These are phyloP conservation scores for Drosophila lacteicornis DNA, from an alignment of 1,140 invertebrate genomes.

Conservation along the genomic window DNA sequence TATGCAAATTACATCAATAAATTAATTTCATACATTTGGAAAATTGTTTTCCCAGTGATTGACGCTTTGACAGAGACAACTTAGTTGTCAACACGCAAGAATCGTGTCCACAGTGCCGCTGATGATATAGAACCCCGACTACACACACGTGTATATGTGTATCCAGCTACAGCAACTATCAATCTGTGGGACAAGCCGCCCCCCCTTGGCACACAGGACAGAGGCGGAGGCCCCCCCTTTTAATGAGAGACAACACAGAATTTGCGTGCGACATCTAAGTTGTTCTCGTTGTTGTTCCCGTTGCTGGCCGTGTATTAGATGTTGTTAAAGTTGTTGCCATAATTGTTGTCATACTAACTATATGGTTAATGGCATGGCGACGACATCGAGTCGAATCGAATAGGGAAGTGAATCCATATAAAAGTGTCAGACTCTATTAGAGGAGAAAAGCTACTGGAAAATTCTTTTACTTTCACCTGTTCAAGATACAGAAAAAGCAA, in stretches of 20 bases:
- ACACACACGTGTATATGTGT: neutral
- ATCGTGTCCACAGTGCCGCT: slow-evolving; percentile 55
- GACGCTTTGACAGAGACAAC: slow-evolving; percentile 73
- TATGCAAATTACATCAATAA: slow-evolving; percentile 27
- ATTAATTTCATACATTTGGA: slow-evolving; percentile 23
- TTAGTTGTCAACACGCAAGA: slow-evolving; percentile 77
- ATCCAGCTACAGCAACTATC: slow-evolving; percentile 44
- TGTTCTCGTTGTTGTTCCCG: slow-evolving; percentile 43
- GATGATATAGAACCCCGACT: slow-evolving; percentile 17
- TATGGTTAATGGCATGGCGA: slow-evolving; percentile 36
- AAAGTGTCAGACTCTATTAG: slow-evolving; percentile 68
- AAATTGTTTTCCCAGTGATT: slow-evolving; percentile 58
- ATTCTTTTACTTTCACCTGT: slow-evolving; percentile 40
- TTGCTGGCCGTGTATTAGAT: slow-evolving; percentile 30
- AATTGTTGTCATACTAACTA: slow-evolving; percentile 34
- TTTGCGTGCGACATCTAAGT: slow-evolving; percentile 63
- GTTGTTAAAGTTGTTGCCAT: slow-evolving; percentile 39
- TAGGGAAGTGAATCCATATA: slow-evolving; percentile 69
- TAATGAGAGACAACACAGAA: slow-evolving; percentile 80
- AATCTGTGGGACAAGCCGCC: slow-evolving; percentile 51
- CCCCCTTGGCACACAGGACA: neutral
- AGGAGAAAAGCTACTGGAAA: neutral
- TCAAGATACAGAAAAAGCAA: neutral
- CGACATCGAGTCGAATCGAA: slow-evolving; percentile 50
- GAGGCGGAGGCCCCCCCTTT: slow-evolving; percentile 38